Evolutionary conservation across 2,888 invertebrate genomes (phyloP), one percentile per base, ranked within the genome.

Genomic region (Melinaea marsaeus): DNA sequence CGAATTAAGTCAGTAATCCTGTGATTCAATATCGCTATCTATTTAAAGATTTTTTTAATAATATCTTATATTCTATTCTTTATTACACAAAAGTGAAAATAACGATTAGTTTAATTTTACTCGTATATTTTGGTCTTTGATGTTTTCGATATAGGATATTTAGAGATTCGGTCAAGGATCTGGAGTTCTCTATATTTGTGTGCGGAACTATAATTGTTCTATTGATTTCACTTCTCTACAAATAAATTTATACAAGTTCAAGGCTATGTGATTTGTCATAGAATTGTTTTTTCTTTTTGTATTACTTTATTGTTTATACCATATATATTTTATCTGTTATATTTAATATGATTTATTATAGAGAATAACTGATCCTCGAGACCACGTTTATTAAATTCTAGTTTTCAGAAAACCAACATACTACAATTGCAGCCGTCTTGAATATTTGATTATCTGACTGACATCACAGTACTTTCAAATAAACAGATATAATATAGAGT

Each of bases 121-220:
- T 65, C 56, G 57, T 66, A 66, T 73, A 74, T 75, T 74, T 73
- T 66, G 61, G 71, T 69, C 62, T 55, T 13, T 42, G 58, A 71
- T 70, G 68, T 71, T 73, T 75, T 72, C 69, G 66, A 64, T 67
- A 64, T 55, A 67, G 73, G 73, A 75, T 77, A 76, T 76, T 78
- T 70, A 69, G 74, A 68, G 69, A 75, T 59, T 75, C 72, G 82
- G 79, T 80, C 81, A 82, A 82, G 79, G 79, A 79, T 79, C 66
- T 59, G 55, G 46, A 46, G 61, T 62, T 61, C 57, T 67, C 71
- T 70, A 65, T 73, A 71, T 71, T 66, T 69, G 65, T 64, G 55
- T 64, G 64, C 47, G 47, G 56, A 51, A 62, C 60, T 71, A 73
- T 70, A 72, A 66, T 63, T 58, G 64, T 57, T 54, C 33, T 60